Conservation (phyloP, 2,888 invertebrate species). For the Noctua fimbriata region DNA sequence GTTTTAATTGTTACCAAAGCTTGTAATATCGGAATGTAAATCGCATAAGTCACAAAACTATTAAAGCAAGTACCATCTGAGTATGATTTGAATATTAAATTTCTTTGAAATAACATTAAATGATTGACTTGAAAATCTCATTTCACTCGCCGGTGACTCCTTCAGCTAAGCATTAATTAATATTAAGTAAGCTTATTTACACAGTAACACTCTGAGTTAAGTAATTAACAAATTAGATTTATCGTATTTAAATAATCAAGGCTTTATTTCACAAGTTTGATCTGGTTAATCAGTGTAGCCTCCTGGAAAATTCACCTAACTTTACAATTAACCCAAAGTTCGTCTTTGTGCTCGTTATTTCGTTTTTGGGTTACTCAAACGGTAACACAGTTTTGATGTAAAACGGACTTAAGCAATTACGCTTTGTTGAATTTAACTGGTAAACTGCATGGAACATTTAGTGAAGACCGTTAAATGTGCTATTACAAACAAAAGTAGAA, state of each 20-base stretch:
- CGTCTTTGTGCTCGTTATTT: slow-evolving; percentile 5
- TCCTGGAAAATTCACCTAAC: neutral
- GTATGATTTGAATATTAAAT: slow-evolving; percentile 4
- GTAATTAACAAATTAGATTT: slow-evolving; percentile 20
- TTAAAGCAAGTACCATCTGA: neutral
- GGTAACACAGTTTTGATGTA: neutral
- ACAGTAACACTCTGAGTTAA: slow-evolving; percentile 10
- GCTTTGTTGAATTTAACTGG: neutral
- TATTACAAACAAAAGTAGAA: neutral
- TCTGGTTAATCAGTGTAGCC: slow-evolving; percentile 2
- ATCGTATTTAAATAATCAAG: neutral
- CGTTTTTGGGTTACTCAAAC: slow-evolving; percentile 6
- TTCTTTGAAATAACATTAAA: neutral
- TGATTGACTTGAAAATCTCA: neutral
- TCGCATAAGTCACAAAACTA: neutral
- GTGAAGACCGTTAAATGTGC: neutral
- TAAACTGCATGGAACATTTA: neutral
- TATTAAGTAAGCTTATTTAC: slow-evolving; percentile 24
- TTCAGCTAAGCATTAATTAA: slow-evolving; percentile 10
- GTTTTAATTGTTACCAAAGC: neutral
- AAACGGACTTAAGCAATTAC: neutral
- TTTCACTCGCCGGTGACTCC: slow-evolving; percentile 2
- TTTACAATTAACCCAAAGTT: slow-evolving; percentile 23
- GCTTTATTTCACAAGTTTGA: neutral
- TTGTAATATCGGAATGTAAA: neutral